Percentiles rank a stretch among this genome's conserved stretches.
phyloP scores from a whole-genome alignment of 2,888 invertebrate species.

The Fissipunctia ypsillon region DNA sequence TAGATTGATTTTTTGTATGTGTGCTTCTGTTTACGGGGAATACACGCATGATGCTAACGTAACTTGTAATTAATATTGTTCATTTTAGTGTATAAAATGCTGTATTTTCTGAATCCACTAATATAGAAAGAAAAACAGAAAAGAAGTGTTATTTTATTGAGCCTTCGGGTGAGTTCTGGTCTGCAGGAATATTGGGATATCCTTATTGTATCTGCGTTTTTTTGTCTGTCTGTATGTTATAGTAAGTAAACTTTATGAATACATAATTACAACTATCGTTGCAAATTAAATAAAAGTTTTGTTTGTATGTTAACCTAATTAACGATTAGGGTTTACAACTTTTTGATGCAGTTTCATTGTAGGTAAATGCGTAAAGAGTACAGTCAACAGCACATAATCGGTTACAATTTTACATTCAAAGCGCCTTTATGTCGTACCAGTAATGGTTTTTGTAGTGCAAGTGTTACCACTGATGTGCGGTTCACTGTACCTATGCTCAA shows the following conservation, averaged over 20 bases:
- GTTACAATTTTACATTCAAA: background rate
- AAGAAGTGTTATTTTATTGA: slow-evolving; percentile 18
- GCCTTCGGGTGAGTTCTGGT: slow-evolving; percentile 33
- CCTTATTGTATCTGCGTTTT: slow-evolving; percentile 10
- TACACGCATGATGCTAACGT: too few relatives aligned
- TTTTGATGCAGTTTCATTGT: background rate
- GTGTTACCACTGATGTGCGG: background rate
- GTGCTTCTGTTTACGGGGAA: too few relatives aligned
- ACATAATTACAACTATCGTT: background rate
- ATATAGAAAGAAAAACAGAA: too few relatives aligned
- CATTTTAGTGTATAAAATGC: too few relatives aligned
- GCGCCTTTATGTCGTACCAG: background rate
- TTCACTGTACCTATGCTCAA: background rate
- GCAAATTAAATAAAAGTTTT: background rate
- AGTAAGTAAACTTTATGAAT: slow-evolving; percentile 22
- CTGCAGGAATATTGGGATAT: slow-evolving; percentile 26
- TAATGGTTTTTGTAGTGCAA: background rate
- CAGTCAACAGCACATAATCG: too few relatives aligned
- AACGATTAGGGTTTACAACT: background rate
- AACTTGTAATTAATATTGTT: too few relatives aligned
- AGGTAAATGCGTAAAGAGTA: background rate
- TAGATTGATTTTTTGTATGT: too few relatives aligned
- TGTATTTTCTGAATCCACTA: too few relatives aligned
- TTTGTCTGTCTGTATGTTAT: slow-evolving; percentile 12
- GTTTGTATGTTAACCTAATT: background rate